Percentiles rank a stretch among this genome's conserved stretches.
phyloP scores from a whole-genome alignment of 2,888 invertebrate species.

The Lathronympha strigana region DNA sequence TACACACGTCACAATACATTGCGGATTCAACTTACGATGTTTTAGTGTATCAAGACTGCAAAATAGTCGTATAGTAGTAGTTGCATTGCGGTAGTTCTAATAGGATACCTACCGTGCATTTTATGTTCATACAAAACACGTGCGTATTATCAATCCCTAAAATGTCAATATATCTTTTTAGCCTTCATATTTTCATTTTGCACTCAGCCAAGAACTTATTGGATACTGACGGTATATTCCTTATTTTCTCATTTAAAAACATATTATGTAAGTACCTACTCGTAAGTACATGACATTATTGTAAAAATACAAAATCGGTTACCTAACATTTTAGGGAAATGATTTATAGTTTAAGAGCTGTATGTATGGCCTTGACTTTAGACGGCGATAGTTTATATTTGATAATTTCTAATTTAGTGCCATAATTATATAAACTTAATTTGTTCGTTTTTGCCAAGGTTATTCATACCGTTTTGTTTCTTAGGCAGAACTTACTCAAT shows the following conservation, averaged over 20 bases:
- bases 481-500: background rate
- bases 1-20: background rate
- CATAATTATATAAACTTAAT: slow-evolving; percentile 26
- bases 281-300: background rate
- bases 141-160: background rate
- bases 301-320: background rate
- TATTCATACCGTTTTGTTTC: background rate
- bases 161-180: background rate
- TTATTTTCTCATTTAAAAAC: background rate
- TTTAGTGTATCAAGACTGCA: slow-evolving; percentile 2
- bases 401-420: slow-evolving; percentile 35
- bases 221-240: background rate
- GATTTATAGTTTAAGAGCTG: background rate
- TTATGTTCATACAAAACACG: background rate
- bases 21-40: background rate
- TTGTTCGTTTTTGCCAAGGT: slow-evolving; percentile 1
- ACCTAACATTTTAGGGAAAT: slow-evolving; percentile 1
- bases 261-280: background rate
- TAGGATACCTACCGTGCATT: slow-evolving; percentile 17
- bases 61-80: slow-evolving; percentile 25
- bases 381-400: background rate
- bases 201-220: background rate
- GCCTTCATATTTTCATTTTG: background rate
- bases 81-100: slow-evolving; percentile 11
- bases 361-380: background rate